Conservation (phyloP, 2,113 vertebrate species). For the Montifringilla adamsi region DNA sequence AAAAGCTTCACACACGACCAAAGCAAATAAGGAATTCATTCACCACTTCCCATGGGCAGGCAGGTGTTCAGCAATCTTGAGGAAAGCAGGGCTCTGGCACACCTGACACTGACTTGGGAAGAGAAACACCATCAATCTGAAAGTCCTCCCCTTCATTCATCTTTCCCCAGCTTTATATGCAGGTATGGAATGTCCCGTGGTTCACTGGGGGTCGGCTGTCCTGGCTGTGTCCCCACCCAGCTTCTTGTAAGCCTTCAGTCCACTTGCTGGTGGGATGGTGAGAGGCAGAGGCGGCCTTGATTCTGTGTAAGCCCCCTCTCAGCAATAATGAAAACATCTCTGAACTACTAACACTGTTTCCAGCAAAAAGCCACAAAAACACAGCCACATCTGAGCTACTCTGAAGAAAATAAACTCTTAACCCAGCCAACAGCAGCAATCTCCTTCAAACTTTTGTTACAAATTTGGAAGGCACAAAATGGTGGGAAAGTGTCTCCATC, state of each 20-base stretch:
- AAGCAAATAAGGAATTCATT: neutral
- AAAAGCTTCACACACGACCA: neutral
- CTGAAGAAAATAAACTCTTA: neutral
- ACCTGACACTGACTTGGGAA: rapidly evolving
- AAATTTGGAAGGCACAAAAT: neutral
- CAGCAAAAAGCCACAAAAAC: neutral
- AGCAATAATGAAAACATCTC: neutral
- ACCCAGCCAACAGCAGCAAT: neutral
- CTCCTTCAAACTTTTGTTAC: neutral
- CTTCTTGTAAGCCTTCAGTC: neutral
- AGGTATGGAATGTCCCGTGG: neutral
- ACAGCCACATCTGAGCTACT: neutral
- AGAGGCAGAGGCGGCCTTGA: neutral
- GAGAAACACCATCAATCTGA: neutral
- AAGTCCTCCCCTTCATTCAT: neutral
- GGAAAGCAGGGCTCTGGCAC: neutral
- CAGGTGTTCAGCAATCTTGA: neutral
- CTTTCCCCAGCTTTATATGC: neutral
- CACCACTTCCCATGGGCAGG: neutral
- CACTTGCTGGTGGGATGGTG: neutral
- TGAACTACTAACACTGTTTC: neutral
- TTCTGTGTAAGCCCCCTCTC: neutral
- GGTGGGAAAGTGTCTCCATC: neutral
- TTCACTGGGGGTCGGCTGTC: neutral
- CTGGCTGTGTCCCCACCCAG: neutral